Conservation (phyloP, 2,888 invertebrate genomes). For the Campoplex capitator region DNA sequence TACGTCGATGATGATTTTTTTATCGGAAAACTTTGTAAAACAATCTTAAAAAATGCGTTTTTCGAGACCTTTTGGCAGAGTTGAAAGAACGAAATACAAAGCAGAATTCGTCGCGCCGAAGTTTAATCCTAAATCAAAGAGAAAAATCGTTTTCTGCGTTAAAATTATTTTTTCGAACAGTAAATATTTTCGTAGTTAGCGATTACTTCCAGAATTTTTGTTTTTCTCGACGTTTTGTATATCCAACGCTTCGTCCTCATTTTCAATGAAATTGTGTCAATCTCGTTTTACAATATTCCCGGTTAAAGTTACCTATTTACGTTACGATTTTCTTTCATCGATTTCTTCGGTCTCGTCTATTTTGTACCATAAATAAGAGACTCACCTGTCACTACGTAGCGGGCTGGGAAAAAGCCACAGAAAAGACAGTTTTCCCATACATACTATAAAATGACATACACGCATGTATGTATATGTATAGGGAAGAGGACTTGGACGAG, state of each 20-base stretch:
- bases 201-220: background rate
- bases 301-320: slow-evolving; percentile 4
- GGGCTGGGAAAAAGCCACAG: slow-evolving; percentile 9
- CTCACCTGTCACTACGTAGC: slow-evolving; percentile 12
- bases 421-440: slow-evolving; percentile 43
- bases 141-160: no score
- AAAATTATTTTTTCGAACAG: no score
- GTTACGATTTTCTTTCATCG: slow-evolving; percentile 47
- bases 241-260: background rate
- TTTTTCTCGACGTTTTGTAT: background rate
- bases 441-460: background rate
- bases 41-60: no score
- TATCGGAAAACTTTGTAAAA: no score
- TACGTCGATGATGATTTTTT: no score
- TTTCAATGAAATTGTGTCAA: slow-evolving; percentile 46
- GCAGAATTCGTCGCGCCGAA: no score
- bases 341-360: slow-evolving; percentile 51
- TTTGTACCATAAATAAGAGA: slow-evolving; percentile 27
- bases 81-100: no score
- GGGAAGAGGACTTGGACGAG: background rate
- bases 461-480: background rate
- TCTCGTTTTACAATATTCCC: slow-evolving; percentile 29
- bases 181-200: background rate
- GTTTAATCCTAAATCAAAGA: no score
- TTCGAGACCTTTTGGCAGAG: no score